Percentiles rank a stretch among this genome's conserved stretches.
Evolutionary conservation across 1,140 invertebrate genomes (phyloP).

Genomic region (Drosophila lowei): DNA sequence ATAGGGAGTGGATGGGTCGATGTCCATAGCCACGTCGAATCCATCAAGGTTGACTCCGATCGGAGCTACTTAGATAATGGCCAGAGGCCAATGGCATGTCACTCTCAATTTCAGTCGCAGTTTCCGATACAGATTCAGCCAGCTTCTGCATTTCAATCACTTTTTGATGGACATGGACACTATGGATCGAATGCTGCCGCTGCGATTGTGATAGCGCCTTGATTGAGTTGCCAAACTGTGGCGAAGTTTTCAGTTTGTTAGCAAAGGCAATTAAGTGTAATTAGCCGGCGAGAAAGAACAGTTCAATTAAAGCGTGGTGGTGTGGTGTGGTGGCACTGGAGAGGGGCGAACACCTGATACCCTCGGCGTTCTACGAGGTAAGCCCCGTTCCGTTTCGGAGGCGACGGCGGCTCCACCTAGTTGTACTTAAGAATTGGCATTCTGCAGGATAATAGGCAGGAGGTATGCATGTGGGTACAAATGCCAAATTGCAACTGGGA

Average conservation of each 20-base stretch:
- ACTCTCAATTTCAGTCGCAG: not conserved
- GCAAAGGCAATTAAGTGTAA: constrained; percentile 68
- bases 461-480: constrained; percentile 21
- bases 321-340: not conserved
- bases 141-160: constrained; percentile 32
- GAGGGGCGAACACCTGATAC: constrained; percentile 12
- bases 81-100: constrained; percentile 6
- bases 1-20: no score
- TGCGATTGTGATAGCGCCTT: constrained; percentile 7
- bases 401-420: no score
- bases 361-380: not conserved
- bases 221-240: constrained; percentile 54
- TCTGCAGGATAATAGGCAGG: constrained; percentile 8
- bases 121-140: constrained; percentile 4
- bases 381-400: no score
- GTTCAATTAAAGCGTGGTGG: constrained; percentile 65
- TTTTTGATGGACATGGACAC: constrained; percentile 43
- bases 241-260: constrained; percentile 48
- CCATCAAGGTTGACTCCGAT: no score
- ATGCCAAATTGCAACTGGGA: constrained; percentile 52
- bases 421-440: no score
- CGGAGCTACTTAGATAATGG: no score
- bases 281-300: constrained; percentile 48
- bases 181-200: not conserved
- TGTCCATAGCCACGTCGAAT: no score